Evolutionary conservation across 2,888 invertebrate genomes (phyloP).

Genomic region (Laspeyria flexula): DNA sequence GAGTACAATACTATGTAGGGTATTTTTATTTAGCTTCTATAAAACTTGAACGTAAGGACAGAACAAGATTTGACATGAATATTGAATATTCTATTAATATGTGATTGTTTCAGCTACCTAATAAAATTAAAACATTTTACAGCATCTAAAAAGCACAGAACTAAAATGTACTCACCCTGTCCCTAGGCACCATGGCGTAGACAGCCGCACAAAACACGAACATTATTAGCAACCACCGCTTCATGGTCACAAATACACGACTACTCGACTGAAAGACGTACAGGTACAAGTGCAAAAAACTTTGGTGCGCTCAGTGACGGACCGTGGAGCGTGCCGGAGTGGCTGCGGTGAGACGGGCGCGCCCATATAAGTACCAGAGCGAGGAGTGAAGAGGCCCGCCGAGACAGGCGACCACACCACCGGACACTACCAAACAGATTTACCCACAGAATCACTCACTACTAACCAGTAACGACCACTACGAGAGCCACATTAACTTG

Average conservation of each 20-base stretch:
- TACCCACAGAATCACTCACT: conserved; percentile 24
- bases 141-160: neutral
- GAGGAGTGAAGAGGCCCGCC: conserved; percentile 40
- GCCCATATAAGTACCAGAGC: conserved; percentile 52
- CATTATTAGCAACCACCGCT: neutral
- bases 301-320: conserved; percentile 1
- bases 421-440: conserved; percentile 20
- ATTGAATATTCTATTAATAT: too few relatives aligned
- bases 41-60: too few relatives aligned
- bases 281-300: neutral
- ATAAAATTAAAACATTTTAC: too few relatives aligned
- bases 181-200: neutral
- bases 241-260: neutral
- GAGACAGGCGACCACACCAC: conserved; percentile 26
- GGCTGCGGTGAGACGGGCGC: conserved; percentile 53
- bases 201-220: neutral
- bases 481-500: conserved; percentile 22
- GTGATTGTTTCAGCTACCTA: too few relatives aligned
- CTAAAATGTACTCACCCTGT: neutral
- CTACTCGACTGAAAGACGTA: neutral
- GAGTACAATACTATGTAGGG: too few relatives aligned
- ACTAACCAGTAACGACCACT: conserved; percentile 21
- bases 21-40: too few relatives aligned
- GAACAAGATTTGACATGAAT: too few relatives aligned
- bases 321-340: conserved; percentile 58